Evolutionary conservation across 2,113 vertebrate species (phyloP).

Genomic region (Thalassoma bifasciatum): DNA sequence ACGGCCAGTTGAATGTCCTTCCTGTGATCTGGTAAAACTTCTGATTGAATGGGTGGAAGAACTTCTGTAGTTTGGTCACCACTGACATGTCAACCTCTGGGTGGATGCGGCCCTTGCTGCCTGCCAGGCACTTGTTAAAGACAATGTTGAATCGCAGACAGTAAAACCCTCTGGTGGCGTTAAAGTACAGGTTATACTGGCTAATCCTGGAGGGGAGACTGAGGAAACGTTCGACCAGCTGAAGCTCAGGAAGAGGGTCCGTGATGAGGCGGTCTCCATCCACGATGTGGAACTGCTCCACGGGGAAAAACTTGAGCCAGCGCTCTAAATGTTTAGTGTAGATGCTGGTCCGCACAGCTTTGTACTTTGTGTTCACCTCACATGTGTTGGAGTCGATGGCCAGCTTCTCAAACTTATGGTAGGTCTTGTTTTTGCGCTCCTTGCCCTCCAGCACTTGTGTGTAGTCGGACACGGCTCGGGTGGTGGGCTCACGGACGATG

Average conservation of each 20-base stretch:
- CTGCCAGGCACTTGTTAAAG: slow-evolving; percentile 98
- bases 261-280: slow-evolving; percentile 94
- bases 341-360: slow-evolving; percentile 95
- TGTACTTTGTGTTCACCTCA: slow-evolving; percentile 97
- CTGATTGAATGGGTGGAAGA: slow-evolving; percentile 98
- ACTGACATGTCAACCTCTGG: slow-evolving; percentile 92
- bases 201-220: slow-evolving; percentile 94
- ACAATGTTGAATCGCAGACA: slow-evolving; percentile 95
- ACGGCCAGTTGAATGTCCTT: slow-evolving; percentile 96
- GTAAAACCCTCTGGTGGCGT: slow-evolving; percentile 96
- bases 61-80: slow-evolving; percentile 92
- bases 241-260: slow-evolving; percentile 94
- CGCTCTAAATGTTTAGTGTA: slow-evolving; percentile 97
- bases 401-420: slow-evolving; percentile 95
- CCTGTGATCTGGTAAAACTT: slow-evolving; percentile 98
- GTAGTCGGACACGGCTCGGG: slow-evolving; percentile 96
- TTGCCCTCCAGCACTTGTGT: slow-evolving; percentile 97
- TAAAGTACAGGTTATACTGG: slow-evolving; percentile 97
- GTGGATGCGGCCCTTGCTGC: slow-evolving; percentile 97
- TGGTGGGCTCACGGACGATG: slow-evolving; percentile 96
- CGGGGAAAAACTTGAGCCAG: slow-evolving; percentile 95
- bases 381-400: slow-evolving; percentile 91
- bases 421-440: slow-evolving; percentile 96
- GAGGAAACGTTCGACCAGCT: slow-evolving; percentile 93
- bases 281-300: slow-evolving; percentile 95